Conservation (phyloP, 2,113 vertebrate genomes). For the Catagonus wagneri region DNA sequence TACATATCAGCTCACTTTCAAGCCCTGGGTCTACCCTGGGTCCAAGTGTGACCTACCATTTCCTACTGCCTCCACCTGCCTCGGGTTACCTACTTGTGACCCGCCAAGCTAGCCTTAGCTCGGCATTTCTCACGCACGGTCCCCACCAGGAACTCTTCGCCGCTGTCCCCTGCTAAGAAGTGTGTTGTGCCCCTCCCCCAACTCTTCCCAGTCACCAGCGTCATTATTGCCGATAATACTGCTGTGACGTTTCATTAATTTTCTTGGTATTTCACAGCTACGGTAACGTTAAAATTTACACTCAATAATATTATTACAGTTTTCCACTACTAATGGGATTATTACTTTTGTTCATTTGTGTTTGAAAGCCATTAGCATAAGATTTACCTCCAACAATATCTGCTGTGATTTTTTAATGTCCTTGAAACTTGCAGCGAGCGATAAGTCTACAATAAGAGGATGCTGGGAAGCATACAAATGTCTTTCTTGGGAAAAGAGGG, state of each 20-base stretch:
- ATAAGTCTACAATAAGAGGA: constrained; percentile 57
- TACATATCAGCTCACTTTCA: background rate
- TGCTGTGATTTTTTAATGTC: constrained; percentile 73
- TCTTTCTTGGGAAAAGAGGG: constrained; percentile 40
- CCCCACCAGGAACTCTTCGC: background rate
- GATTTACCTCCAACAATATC: constrained; percentile 64
- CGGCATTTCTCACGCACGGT: background rate
- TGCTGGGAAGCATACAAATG: constrained; percentile 56
- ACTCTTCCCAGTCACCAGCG: background rate
- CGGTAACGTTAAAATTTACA: constrained; percentile 61
- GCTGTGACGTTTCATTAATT: constrained; percentile 49
- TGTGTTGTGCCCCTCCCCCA: background rate
- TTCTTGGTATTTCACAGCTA: constrained; percentile 49
- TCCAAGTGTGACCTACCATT: background rate
- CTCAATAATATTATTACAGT: constrained; percentile 53
- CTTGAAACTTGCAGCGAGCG: constrained; percentile 59
- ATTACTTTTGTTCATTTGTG: constrained; percentile 73
- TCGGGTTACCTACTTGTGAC: background rate
- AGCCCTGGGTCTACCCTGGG: background rate
- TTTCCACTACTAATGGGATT: constrained; percentile 64
- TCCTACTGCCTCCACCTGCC: background rate
- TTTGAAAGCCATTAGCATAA: constrained; percentile 71
- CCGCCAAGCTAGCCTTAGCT: background rate
- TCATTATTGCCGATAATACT: background rate
- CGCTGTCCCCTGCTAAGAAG: background rate